phyloP scores from a whole-genome alignment of 2,113 vertebrate genomes.

The Cryptoleucopteryx plumbea region DNA sequence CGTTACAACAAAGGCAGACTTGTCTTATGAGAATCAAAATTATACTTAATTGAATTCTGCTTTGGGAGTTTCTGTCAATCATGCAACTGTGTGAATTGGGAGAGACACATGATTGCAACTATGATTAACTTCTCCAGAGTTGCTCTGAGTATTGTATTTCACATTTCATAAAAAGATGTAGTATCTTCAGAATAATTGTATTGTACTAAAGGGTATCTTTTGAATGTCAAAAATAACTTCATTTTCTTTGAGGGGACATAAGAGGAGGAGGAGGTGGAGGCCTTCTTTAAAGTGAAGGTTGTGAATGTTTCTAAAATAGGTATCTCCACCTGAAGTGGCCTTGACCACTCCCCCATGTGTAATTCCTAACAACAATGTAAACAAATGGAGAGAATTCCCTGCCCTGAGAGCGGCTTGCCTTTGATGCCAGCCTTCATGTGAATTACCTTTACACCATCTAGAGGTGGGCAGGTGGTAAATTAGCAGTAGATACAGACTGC shows the following conservation, averaged over 20 bases:
- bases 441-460: background rate
- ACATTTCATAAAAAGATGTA: background rate
- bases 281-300: background rate
- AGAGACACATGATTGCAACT: conserved; percentile 4
- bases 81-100: background rate
- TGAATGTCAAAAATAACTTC: background rate
- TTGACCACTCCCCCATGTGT: background rate
- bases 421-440: background rate
- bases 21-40: conserved; percentile 59
- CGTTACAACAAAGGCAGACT: conserved; percentile 49
- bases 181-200: background rate
- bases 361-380: background rate
- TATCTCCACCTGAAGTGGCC: background rate
- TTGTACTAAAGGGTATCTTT: background rate
- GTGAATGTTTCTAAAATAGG: background rate
- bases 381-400: background rate
- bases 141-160: background rate
- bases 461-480: background rate
- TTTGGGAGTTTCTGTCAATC: conserved; percentile 62
- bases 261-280: background rate
- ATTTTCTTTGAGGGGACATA: background rate
- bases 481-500: background rate
- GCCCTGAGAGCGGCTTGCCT: background rate
- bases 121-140: conserved; percentile 42
- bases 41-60: conserved; percentile 60